Evolutionary conservation across 2,797 vertebrate species (phyloP).

Genomic region (Paguma larvata): DNA sequence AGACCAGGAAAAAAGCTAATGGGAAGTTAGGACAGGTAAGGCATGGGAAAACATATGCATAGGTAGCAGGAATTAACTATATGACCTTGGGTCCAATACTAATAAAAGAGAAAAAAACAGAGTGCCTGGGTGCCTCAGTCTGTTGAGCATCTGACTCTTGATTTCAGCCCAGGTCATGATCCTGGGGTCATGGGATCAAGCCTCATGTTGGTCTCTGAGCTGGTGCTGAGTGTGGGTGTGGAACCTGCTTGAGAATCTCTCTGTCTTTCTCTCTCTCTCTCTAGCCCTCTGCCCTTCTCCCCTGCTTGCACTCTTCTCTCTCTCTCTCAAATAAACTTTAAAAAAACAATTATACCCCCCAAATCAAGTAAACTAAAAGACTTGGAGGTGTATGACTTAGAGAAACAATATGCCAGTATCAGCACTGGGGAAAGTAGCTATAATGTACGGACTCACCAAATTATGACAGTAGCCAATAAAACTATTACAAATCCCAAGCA

Average conservation of each 20-base stretch:
- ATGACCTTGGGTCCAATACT: neutral
- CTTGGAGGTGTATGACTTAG: neutral
- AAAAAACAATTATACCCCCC: neutral
- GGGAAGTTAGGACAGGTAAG: constrained; percentile 3
- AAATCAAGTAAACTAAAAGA: constrained; percentile 48
- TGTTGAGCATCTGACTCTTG: no score
- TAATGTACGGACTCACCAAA: neutral
- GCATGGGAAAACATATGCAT: neutral
- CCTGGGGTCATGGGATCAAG: no score
- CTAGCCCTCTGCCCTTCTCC: no score
- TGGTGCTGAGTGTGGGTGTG: no score
- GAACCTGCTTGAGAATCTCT: no score
- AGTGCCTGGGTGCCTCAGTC: no score
- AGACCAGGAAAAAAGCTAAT: neutral
- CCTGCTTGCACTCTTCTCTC: no score
- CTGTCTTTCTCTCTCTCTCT: no score
- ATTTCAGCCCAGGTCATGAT: no score
- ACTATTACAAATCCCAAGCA: neutral
- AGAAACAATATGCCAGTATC: neutral
- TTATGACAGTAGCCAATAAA: neutral
- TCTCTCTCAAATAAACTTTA: no score
- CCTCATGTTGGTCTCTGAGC: no score
- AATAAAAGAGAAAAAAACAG: constrained; percentile 30
- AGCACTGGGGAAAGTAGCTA: neutral
- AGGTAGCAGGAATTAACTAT: neutral